Evolutionary conservation across 2,113 vertebrate species (phyloP).

Genomic region (Sturnus vulgaris): DNA sequence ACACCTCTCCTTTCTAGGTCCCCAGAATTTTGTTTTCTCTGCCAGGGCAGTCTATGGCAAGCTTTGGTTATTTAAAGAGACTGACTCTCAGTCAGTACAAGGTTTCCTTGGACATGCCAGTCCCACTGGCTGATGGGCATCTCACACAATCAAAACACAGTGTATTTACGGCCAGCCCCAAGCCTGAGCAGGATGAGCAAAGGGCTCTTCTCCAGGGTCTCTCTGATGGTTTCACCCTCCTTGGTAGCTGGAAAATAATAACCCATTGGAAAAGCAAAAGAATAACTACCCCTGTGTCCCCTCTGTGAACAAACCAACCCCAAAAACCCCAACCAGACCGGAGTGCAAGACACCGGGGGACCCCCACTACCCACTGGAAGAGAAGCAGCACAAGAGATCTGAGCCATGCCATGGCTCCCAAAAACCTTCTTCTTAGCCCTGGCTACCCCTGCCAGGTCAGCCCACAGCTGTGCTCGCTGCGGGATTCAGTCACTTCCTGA

Average conservation of each 20-base stretch:
- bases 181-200: background rate
- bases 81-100: background rate
- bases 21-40: background rate
- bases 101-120: background rate
- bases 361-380: background rate
- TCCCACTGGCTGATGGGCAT: background rate
- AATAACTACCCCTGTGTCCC: background rate
- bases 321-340: background rate
- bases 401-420: background rate
- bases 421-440: background rate
- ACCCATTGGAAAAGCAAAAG: background rate
- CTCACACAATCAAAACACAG: background rate
- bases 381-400: background rate
- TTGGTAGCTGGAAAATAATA: background rate
- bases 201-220: background rate
- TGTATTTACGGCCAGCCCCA: background rate
- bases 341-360: background rate
- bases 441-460: background rate
- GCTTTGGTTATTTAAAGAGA: background rate
- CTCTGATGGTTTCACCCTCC: background rate
- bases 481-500: background rate
- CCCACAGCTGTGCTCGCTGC: background rate
- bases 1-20: background rate
- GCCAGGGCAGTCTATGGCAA: background rate
- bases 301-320: background rate